These are phyloP conservation scores for Cuculus canorus DNA, from an alignment of 2,797 vertebrate genomes.

Conservation along the genomic window DNA sequence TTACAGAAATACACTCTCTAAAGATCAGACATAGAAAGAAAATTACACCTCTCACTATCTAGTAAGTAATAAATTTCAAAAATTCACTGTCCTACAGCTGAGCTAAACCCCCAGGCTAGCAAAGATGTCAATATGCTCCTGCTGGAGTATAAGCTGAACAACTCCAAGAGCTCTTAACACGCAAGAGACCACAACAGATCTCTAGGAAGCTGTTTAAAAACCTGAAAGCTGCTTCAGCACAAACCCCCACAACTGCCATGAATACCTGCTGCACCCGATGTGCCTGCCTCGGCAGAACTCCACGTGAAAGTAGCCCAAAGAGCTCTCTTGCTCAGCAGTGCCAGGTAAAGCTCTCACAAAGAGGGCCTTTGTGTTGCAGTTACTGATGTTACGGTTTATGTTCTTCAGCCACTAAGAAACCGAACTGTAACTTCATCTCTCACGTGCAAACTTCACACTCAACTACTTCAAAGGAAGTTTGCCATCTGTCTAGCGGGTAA, in stretches of 20 bases:
- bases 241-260: neutral
- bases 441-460: neutral
- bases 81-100: too few species aligned
- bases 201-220: neutral
- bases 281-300: neutral
- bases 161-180: neutral
- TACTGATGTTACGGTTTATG: neutral
- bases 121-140: too few species aligned
- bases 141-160: too few species aligned
- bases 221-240: neutral
- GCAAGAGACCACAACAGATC: neutral
- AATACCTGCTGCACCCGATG: fast-evolving
- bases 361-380: too few species aligned
- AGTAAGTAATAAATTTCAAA: too few species aligned
- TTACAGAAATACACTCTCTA: too few species aligned
- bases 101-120: too few species aligned
- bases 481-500: neutral
- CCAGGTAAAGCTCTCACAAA: neutral
- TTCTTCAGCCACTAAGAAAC: neutral
- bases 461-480: neutral
- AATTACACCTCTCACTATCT: too few species aligned
- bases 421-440: neutral
- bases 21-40: too few species aligned
- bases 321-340: too few species aligned
- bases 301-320: too few species aligned